Base-by-base conservation (phyloP, 2,797 vertebrate species). In the Karalla daura region DNA sequence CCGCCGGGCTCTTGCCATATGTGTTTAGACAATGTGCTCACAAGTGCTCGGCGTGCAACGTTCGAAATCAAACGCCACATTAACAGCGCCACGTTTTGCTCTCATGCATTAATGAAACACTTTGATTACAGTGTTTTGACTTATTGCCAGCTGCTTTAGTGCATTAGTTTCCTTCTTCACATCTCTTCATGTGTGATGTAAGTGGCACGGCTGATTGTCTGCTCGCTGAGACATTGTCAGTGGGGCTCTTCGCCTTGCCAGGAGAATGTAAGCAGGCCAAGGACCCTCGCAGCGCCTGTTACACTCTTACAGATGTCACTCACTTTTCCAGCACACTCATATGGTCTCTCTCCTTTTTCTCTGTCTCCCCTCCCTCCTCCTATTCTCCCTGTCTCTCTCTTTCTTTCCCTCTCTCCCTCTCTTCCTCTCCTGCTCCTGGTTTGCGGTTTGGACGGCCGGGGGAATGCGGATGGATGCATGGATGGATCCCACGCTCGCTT, bases 311-410 rank as follows among this genome's bases (percentile, higher is more conserved):
- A 85, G 76, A 88, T 90, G 88, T 89, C 88, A 89, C 78, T 86
- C 76, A 86, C 66, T 28, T 87, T 91, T 91, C 74, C 73, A 86
- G 86, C 86, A 91, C 86, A 88, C 91, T 97, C 94, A 96, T 91
- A 78, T 93, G 84, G 86, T 81, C 84, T 74, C 87, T 85, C 88
- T 72, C 85, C 88, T 72, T 71, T 56, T 83, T 81, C 86, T 60
- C 76, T 83, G 79, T 82, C 76, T 70, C 81, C 86, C 89, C 36
- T 74, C 73, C 77, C 53, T 64, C 81, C 53, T 43, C 78, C 58
- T n/a, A n/a, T n/a, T n/a, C n/a, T 53, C 36, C 66, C 76, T 40
- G 81, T 78, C 86, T n/a, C 74, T 70, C 86, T 45, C 18, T 23
- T 37, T 11, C 47, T 13, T 44, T 74, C 86, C 89, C 28, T 37